phyloP scores from a whole-genome alignment of 2,888 invertebrate species.

The Drosophila helvetica region DNA sequence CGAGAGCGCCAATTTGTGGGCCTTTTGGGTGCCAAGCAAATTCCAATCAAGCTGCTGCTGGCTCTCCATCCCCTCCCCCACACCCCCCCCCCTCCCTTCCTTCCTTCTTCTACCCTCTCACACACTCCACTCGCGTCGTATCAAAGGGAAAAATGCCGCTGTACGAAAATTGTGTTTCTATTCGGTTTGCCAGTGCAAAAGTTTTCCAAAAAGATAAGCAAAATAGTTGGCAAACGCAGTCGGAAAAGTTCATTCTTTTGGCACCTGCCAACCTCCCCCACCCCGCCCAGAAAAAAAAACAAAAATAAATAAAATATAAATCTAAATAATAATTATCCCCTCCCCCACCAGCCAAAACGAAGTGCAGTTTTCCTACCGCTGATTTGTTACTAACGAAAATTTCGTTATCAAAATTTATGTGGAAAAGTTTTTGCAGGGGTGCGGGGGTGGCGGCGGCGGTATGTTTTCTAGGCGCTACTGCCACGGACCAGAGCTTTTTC shows the following conservation, averaged over 20 bases:
- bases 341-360: background rate
- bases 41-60: slow-evolving; percentile 69
- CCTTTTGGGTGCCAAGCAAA: slow-evolving; percentile 50
- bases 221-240: slow-evolving; percentile 33
- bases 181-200: slow-evolving; percentile 46
- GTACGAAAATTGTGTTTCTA: slow-evolving; percentile 69
- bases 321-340: slow-evolving; percentile 48
- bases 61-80: background rate
- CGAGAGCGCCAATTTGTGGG: slow-evolving; percentile 62
- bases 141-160: slow-evolving; percentile 71
- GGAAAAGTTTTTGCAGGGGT: slow-evolving; percentile 49
- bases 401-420: slow-evolving; percentile 66
- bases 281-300: slow-evolving; percentile 1
- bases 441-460: background rate
- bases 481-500: slow-evolving; percentile 39
- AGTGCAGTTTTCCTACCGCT: slow-evolving; percentile 44
- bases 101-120: too few relatives aligned
- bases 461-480: slow-evolving; percentile 34
- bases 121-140: background rate
- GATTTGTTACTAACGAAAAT: slow-evolving; percentile 42
- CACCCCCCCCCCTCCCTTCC: slow-evolving; percentile 5
- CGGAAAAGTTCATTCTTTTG: slow-evolving; percentile 29
- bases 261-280: slow-evolving; percentile 18
- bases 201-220: slow-evolving; percentile 39
- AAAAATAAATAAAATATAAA: slow-evolving; percentile 5